A percentile compares a stretch with the other conserved stretches of the same genome.
phyloP scores from a whole-genome alignment of 2,797 vertebrate genomes.

The Typhlichthys subterraneus region DNA sequence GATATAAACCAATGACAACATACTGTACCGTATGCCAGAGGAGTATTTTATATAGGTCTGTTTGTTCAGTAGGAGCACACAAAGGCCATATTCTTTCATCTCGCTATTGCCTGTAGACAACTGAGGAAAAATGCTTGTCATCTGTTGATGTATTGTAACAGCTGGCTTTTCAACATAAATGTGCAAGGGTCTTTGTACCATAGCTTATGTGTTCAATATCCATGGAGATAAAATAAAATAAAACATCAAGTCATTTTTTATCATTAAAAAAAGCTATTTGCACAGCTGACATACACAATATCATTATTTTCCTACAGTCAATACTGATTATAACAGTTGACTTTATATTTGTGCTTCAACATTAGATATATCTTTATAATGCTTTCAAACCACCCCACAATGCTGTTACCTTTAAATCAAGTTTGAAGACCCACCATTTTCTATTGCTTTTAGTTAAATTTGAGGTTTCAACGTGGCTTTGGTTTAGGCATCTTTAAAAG shows the following conservation, averaged over 20 bases:
- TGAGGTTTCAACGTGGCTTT: too few relatives aligned
- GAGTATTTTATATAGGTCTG: too few relatives aligned
- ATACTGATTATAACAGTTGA: not conserved
- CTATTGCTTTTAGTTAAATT: too few relatives aligned
- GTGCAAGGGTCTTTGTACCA: conserved; percentile 1
- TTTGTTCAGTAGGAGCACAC: conserved; percentile 16
- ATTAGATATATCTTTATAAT: conserved; percentile 7
- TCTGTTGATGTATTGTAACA: not conserved
- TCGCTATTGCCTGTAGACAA: conserved; percentile 27
- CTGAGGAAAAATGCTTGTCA: conserved; percentile 12
- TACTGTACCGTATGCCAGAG: too few relatives aligned
- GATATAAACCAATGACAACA: conserved; percentile 36
- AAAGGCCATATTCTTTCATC: conserved; percentile 40
- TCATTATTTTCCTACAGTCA: not conserved
- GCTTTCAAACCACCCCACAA: conserved; percentile 14
- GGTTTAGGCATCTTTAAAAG: too few relatives aligned
- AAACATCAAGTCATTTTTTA: conserved; percentile 26
- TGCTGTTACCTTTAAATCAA: not conserved
- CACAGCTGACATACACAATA: conserved; percentile 16
- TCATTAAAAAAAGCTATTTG: conserved; percentile 27
- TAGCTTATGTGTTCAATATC: not conserved
- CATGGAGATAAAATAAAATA: too few relatives aligned
- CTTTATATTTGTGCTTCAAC: too few relatives aligned
- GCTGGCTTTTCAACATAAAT: conserved; percentile 7
- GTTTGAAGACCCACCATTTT: too few relatives aligned